phyloP scores from a whole-genome alignment of 2,797 vertebrate genomes.

The Pangasius sanitwongsei region DNA sequence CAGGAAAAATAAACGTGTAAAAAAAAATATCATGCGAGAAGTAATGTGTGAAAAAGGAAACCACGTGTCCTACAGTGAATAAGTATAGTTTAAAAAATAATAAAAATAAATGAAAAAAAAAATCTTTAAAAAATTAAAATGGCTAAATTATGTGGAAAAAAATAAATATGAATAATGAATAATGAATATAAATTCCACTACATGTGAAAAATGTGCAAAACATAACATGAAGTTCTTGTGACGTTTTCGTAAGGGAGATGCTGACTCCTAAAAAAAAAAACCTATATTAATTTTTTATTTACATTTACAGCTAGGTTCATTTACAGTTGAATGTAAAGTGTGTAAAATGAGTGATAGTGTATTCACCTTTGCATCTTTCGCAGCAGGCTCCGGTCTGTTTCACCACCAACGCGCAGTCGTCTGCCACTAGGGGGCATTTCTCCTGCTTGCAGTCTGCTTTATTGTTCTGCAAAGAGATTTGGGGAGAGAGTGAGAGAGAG shows the following conservation, averaged over 20 bases:
- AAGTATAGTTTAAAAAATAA: background rate
- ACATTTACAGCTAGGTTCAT: background rate
- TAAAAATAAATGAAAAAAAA: background rate
- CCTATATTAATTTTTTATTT: background rate
- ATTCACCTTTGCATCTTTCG: slow-evolving; percentile 91
- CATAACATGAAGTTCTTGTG: background rate
- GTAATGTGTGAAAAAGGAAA: background rate
- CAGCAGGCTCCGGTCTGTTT: slow-evolving; percentile 96
- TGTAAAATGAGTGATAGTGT: background rate
- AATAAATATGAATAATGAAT: background rate
- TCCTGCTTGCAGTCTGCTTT: slow-evolving; percentile 96
- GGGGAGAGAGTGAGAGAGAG: background rate
- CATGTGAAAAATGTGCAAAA: background rate
- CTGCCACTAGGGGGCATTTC: slow-evolving; percentile 86
- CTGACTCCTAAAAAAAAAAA: background rate
- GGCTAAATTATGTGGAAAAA: background rate
- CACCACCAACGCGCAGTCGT: slow-evolving; percentile 92
- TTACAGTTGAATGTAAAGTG: background rate
- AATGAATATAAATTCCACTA: background rate
- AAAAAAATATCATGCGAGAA: background rate
- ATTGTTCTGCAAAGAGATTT: slow-evolving; percentile 78
- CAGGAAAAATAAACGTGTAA: background rate
- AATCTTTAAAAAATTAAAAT: background rate
- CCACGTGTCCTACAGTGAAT: background rate
- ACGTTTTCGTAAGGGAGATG: background rate